Evolutionary conservation across 1,140 invertebrate species (phyloP).

Genomic region (Hyphantria cunea): DNA sequence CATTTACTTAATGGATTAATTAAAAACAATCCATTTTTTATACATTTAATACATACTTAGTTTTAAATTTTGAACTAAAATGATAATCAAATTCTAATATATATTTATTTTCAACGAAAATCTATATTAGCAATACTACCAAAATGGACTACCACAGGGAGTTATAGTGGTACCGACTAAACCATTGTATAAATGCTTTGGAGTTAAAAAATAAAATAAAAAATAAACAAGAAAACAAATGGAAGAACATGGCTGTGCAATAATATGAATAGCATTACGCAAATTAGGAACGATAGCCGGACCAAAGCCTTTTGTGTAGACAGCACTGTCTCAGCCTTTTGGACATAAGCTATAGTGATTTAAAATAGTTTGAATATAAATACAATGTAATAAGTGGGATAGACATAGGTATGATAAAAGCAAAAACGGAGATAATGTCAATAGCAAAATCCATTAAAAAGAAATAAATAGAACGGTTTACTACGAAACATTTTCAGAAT

Average conservation of each 20-base stretch:
- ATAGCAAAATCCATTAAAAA: too few species aligned
- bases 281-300: slow-evolving; percentile 32
- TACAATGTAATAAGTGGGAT: not conserved
- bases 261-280: slow-evolving; percentile 36
- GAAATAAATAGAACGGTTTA: too few species aligned
- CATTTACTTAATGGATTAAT: not conserved
- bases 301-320: slow-evolving; percentile 24
- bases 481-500: too few species aligned
- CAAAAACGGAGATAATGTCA: too few species aligned
- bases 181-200: not conserved
- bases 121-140: too few species aligned
- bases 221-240: slow-evolving; percentile 3
- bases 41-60: too few species aligned
- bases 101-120: too few species aligned
- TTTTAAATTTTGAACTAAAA: too few species aligned
- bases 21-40: not conserved
- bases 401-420: not conserved
- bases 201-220: slow-evolving; percentile 7
- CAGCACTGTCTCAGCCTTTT: slow-evolving; percentile 6
- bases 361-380: slow-evolving; percentile 14
- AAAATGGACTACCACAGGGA: too few species aligned
- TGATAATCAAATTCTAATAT: too few species aligned
- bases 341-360: slow-evolving; percentile 22
- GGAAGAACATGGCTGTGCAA: slow-evolving; percentile 15
- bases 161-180: not conserved